Evolutionary conservation across 1,140 invertebrate genomes (phyloP).

Genomic region (Vanessa atalanta): DNA sequence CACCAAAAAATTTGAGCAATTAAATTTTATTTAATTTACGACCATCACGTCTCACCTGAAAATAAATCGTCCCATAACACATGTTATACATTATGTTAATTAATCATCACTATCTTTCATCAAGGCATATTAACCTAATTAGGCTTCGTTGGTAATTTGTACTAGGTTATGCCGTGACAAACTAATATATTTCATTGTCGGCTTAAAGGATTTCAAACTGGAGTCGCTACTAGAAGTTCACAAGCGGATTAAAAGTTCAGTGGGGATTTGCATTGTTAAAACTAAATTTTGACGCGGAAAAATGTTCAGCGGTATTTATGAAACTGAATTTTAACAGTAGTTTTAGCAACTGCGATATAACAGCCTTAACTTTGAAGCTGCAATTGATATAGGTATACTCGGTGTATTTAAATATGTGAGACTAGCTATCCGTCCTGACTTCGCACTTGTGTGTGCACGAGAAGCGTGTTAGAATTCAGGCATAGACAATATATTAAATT

Average conservation of each 20-base stretch:
- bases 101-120: conserved; percentile 40
- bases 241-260: conserved; percentile 62
- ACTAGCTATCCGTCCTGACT: too few relatives aligned
- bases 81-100: conserved; percentile 34
- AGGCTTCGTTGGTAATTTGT: conserved; percentile 36
- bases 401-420: too few relatives aligned
- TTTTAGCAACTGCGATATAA: conserved; percentile 28
- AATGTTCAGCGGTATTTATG: conserved; percentile 37
- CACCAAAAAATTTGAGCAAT: too few relatives aligned
- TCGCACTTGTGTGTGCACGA: too few relatives aligned
- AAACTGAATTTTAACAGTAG: conserved; percentile 24
- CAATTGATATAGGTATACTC: conserved; percentile 1
- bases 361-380: conserved; percentile 12
- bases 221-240: conserved; percentile 54
- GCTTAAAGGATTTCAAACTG: conserved; percentile 59
- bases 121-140: conserved; percentile 45
- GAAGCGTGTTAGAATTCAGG: too few relatives aligned
- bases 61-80: not conserved
- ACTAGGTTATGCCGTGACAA: conserved; percentile 44
- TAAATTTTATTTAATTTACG: too few relatives aligned
- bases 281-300: conserved; percentile 55
- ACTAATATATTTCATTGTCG: conserved; percentile 53
- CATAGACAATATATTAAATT: too few relatives aligned
- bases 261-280: conserved; percentile 59
- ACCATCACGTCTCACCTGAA: not conserved